Conservation (phyloP, 2,888 invertebrate genomes). For the Drosophila stalkeri region DNA sequence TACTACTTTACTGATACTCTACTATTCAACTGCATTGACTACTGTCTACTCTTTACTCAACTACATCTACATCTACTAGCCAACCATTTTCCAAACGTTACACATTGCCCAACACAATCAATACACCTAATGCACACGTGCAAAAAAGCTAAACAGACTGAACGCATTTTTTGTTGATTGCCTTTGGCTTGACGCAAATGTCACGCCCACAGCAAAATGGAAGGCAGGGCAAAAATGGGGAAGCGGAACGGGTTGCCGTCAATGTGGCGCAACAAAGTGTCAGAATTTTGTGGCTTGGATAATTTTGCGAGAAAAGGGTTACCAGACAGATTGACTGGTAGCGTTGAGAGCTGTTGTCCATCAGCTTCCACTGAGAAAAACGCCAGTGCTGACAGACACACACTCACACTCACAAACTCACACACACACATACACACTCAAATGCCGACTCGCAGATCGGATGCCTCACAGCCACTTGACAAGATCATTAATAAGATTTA, state of each 20-base stretch:
- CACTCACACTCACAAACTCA: neutral
- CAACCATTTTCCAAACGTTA: neutral
- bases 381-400: slow-evolving; percentile 18
- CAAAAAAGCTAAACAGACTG: slow-evolving; percentile 33
- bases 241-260: neutral
- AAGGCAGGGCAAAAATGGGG: neutral
- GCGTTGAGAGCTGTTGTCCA: slow-evolving; percentile 72
- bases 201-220: slow-evolving; percentile 49
- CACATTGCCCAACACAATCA: neutral
- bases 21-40: neutral
- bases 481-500: slow-evolving; percentile 84
- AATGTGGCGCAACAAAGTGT: slow-evolving; percentile 56
- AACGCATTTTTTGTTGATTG: slow-evolving; percentile 69
- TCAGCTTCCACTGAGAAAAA: slow-evolving; percentile 51
- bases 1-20: neutral
- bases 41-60: neutral
- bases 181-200: slow-evolving; percentile 59
- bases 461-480: slow-evolving; percentile 75
- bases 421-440: neutral
- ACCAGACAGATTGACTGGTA: slow-evolving; percentile 65
- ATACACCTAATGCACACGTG: neutral
- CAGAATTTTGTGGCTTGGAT: slow-evolving; percentile 43
- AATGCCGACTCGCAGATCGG: slow-evolving; percentile 11
- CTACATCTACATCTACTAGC: neutral
- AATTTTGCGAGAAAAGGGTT: slow-evolving; percentile 48